These are phyloP conservation scores for Varanus komodoensis DNA, from an alignment of 2,113 vertebrate species.

Conservation along the genomic window DNA sequence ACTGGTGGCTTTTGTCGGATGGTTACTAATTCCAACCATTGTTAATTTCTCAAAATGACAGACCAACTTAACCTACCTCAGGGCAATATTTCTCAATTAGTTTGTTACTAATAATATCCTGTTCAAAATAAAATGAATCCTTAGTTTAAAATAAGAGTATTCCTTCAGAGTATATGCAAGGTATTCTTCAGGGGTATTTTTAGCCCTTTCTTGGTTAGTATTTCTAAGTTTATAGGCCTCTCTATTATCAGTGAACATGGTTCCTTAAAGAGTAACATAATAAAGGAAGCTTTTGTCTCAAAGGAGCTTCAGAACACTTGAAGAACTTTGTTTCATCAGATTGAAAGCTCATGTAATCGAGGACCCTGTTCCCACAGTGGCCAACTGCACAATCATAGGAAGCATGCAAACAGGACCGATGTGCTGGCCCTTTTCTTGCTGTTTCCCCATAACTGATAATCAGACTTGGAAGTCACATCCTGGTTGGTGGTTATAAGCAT, in stretches of 20 bases:
- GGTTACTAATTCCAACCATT: not conserved
- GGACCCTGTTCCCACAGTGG: not conserved
- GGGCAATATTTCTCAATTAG: not conserved
- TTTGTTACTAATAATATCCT: not conserved
- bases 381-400: not conserved
- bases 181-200: not conserved
- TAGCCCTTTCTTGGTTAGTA: not conserved
- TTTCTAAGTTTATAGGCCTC: not conserved
- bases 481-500: not conserved
- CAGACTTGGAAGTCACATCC: not conserved
- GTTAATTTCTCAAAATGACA: accelerated
- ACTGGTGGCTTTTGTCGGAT: not conserved
- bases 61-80: not conserved
- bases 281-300: not conserved
- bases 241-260: not conserved
- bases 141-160: not conserved
- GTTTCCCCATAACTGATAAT: not conserved
- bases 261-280: not conserved
- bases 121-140: not conserved
- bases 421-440: not conserved
- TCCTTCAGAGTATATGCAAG: slow-evolving; percentile 1
- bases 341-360: not conserved
- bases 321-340: too few species aligned
- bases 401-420: not conserved
- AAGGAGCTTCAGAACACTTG: not conserved